A percentile compares a stretch with the other conserved stretches of the same genome.
phyloP scores from a whole-genome alignment of 64 coral and sea anemone genomes.

The Montipora foliosa region DNA sequence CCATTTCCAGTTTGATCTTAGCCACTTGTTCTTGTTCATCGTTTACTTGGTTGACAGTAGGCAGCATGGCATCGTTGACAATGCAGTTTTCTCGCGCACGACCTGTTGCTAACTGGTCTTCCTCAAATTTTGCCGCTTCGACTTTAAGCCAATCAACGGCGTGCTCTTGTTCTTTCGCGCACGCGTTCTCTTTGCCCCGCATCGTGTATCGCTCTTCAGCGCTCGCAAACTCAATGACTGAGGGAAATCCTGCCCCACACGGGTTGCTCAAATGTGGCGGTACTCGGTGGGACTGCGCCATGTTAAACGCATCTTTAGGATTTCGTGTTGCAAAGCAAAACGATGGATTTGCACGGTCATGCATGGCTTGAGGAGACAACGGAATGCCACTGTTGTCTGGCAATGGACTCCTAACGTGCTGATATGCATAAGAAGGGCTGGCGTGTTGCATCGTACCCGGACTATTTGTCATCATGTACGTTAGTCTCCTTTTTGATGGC shows the following conservation, averaged over 20 bases:
- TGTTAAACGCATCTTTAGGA: slow-evolving; percentile 35
- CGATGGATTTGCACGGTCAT: not conserved
- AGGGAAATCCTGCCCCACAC: not conserved
- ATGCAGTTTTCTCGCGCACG: slow-evolving; percentile 52
- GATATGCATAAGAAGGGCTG: slow-evolving; percentile 8
- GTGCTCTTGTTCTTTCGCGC: not conserved
- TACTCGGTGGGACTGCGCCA: not conserved
- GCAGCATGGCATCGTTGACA: slow-evolving; percentile 86
- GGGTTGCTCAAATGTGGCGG: not conserved
- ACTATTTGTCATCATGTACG: slow-evolving; percentile 38
- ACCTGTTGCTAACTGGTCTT: slow-evolving; percentile 12
- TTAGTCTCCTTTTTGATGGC: slow-evolving; percentile 64
- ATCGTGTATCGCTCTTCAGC: not conserved
- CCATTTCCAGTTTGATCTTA: slow-evolving; percentile 75
- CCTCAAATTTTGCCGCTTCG: slow-evolving; percentile 40
- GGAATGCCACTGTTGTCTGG: not conserved
- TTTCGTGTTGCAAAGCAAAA: not conserved
- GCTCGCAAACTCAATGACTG: not conserved
- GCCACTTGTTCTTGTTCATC: slow-evolving; percentile 82
- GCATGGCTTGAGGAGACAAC: slow-evolving; percentile 4
- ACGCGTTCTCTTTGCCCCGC: slow-evolving; percentile 5
- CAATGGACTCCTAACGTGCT: not conserved
- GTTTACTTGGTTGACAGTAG: slow-evolving; percentile 46
- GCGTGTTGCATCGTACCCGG: slow-evolving; percentile 48
- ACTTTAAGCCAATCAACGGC: slow-evolving; percentile 58